Conservation (phyloP, 53 echinoderm and acorn worm genomes). For the Glandiceps talaboti region DNA sequence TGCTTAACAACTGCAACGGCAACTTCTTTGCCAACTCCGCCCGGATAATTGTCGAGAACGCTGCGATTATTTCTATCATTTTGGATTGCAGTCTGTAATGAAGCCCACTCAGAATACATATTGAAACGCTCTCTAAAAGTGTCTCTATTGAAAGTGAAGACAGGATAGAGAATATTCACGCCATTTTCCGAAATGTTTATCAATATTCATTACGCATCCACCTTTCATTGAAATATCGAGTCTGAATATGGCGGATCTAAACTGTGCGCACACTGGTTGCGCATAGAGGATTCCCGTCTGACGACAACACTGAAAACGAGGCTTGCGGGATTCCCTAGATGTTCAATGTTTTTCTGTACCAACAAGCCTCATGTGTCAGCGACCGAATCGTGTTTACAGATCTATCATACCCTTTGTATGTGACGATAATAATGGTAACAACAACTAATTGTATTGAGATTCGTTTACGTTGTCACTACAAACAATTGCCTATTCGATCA, state of each 20-base stretch:
- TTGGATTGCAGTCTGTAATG: conserved; percentile 69
- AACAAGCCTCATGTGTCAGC: too few relatives aligned
- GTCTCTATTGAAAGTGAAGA: too few relatives aligned
- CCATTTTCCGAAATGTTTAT: not conserved
- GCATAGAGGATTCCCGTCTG: not conserved
- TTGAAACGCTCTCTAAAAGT: not conserved
- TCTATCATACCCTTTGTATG: too few relatives aligned
- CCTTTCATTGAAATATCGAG: too few relatives aligned
- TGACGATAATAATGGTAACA: too few relatives aligned
- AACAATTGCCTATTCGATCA: too few relatives aligned
- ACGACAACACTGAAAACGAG: not conserved
- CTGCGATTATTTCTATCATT: conserved; percentile 67
- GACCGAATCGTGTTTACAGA: too few relatives aligned
- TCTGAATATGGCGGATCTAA: not conserved
- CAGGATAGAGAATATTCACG: too few relatives aligned
- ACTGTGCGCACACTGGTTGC: not conserved
- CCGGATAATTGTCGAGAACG: conserved; percentile 77
- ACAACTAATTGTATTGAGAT: too few relatives aligned
- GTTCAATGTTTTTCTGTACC: too few relatives aligned
- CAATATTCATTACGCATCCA: too few relatives aligned
- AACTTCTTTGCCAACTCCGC: conserved; percentile 73
- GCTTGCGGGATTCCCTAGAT: not conserved
- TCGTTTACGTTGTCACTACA: too few relatives aligned
- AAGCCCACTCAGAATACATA: conserved; percentile 99
- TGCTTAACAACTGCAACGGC: conserved; percentile 89